phyloP scores from a whole-genome alignment of 2,797 vertebrate species.

The Labroides dimidiatus region DNA sequence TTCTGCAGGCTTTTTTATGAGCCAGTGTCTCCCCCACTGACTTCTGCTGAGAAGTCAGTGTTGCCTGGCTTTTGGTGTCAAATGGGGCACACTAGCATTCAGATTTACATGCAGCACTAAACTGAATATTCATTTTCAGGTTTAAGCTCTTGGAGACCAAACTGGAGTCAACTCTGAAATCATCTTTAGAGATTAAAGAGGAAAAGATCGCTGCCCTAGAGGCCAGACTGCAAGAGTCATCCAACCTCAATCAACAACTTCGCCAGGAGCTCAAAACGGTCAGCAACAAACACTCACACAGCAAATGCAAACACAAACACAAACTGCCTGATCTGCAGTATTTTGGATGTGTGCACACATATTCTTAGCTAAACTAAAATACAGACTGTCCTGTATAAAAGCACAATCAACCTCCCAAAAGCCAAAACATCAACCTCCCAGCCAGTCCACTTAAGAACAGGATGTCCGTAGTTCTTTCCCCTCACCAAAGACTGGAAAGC shows the following conservation, averaged over 20 bases:
- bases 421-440: conserved; percentile 4
- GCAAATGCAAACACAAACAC: neutral
- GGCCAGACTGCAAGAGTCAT: conserved; percentile 97
- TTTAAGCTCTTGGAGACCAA: conserved; percentile 96
- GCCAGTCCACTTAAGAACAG: conserved; percentile 18
- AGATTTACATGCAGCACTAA: neutral
- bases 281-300: conserved; percentile 56
- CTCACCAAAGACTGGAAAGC: conserved; percentile 19
- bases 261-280: conserved; percentile 98
- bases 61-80: neutral
- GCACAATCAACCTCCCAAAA: neutral
- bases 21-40: neutral
- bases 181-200: conserved; percentile 98
- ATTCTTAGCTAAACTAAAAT: neutral
- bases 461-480: conserved; percentile 15
- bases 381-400: conserved; percentile 3
- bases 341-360: neutral
- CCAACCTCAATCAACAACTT: conserved; percentile 96
- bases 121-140: conserved; percentile 73
- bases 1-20: conserved; percentile 14
- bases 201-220: conserved; percentile 98
- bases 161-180: conserved; percentile 95
- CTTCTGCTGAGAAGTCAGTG: conserved; percentile 3
- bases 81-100: neutral
- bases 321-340: neutral